A percentile compares a stretch with the other conserved stretches of the same genome.
Conservation (phyloP, 2,113 vertebrate species). For the Tautogolabrus adspersus region DNA sequence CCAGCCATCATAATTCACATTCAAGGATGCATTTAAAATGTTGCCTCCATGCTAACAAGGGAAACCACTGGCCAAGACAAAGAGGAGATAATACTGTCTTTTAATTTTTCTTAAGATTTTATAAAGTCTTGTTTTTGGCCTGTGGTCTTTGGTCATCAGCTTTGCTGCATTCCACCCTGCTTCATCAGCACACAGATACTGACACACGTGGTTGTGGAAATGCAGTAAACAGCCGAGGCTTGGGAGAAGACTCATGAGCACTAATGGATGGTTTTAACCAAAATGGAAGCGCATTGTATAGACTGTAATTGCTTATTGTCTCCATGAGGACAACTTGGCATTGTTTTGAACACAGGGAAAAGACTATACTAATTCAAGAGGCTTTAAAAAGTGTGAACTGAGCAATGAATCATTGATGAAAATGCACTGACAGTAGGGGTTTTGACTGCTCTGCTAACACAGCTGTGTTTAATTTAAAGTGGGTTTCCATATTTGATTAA, state of each 20-base stretch:
- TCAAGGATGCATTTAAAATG: constrained; percentile 27
- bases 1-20: constrained; percentile 23
- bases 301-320: constrained; percentile 35
- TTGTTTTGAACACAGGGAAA: constrained; percentile 7
- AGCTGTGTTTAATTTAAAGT: constrained; percentile 60
- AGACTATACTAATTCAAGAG: constrained; percentile 48
- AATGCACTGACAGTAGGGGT: constrained; percentile 36
- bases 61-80: constrained; percentile 18
- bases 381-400: constrained; percentile 57
- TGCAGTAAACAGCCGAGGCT: constrained; percentile 19
- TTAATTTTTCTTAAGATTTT: constrained; percentile 52
- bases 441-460: constrained; percentile 37
- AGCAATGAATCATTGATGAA: constrained; percentile 42
- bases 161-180: constrained; percentile 44
- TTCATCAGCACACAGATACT: constrained; percentile 29
- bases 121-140: constrained; percentile 39
- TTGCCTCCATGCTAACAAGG: constrained; percentile 28
- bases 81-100: constrained; percentile 17
- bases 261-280: constrained; percentile 36
- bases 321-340: constrained; percentile 46
- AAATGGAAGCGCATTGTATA: constrained; percentile 34
- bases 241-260: constrained; percentile 28
- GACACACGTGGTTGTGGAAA: constrained; percentile 10
- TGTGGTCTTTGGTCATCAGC: constrained; percentile 44
- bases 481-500: constrained; percentile 50